Evolutionary conservation across 2,797 vertebrate species (phyloP), one percentile per base, ranked within the genome.

Genomic region (Tamandua tetradactyla): DNA sequence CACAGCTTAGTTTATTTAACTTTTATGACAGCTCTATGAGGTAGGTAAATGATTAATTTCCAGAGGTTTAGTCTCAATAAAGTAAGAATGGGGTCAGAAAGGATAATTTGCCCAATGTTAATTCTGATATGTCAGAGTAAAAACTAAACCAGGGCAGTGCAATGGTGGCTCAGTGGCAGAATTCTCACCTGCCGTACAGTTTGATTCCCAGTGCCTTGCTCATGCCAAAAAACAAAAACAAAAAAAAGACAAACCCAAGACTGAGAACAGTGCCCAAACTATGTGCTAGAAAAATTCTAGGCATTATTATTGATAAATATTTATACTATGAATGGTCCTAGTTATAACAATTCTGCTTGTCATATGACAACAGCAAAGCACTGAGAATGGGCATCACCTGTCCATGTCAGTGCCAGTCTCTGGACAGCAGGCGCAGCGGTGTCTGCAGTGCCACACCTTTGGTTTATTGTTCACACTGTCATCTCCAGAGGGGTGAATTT

Each of bases 401-500:
- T 42, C n/a, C 15, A 30, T 30, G 40, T 35, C 35, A 15, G 25
- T 1, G 1, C 14, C 18, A 23, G 69, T 37, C 44, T 40, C 40
- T n/a, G 12, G 4, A 49, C 25, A 47, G 55, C 0, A 0, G 27
- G 23, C 69, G 0, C 2, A 0, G 44, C 18, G 59, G 10, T 30
- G 18, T 7, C 61, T 3, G 37, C 23, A 27, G 32, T n/a, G 3
- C 55, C 47, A 10, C 61, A 59, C 57, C 37, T 42, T 76, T 42
- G 25, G 10, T 64, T 87, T 75, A 25, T 37, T 30, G 55, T 72
- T 52, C 30, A 2, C 27, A 40, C 32, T 27, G 9, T 55, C 40
- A 18, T 66, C 42, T 66, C 14, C 59, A 57, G 49, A 25, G 71
- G n/a, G n/a, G n/a, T n/a, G n/a, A n/a, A n/a, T n/a, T n/a, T n/a